Evolutionary conservation across 1,140 invertebrate species (phyloP), one percentile per base, ranked within the genome.

Genomic region (Daktulosphaira vitifoliae): DNA sequence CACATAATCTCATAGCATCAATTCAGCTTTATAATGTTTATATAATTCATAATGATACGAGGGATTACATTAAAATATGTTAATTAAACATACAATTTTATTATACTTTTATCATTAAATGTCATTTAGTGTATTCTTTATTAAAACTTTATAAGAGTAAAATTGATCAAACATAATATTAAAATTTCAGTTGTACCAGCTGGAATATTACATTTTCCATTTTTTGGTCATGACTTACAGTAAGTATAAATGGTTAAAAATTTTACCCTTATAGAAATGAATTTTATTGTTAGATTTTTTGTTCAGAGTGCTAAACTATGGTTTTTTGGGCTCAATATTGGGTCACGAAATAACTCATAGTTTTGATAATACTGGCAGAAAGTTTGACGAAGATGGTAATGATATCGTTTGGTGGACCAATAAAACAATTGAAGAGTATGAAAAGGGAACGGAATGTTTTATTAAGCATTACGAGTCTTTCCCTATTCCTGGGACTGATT

Each of bases 371-470:
- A 80, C 82, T 80, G 84, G 84, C 84, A 80, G 87, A 53, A 79
- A 81, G 46, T 89, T 82, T 68, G 86, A 90, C 70, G 81, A 83
- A 68, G 75, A 81, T 66, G 88, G 88, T 1, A 87, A 89, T 72
- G 75, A 85, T 38, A 75, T 82, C 9, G 81, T 86, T 66, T 96
- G 92, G 90, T 98, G 94, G 93, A 84, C 84, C 5, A 84, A 88
- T 67, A 72, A 77, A n/a, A 88, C 85, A 0, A 81, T 85, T 25
- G 68, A 74, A 69, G 81, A 84, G 71, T 90, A 85, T 67, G 78
- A 83, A 39, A 79, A 89, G 29, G 84, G 84, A 68, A 84, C 87
- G 0, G 76, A 87, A 65, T 97, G 94, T 74, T 96, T 96, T 70
- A 78, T 96, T 23, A 79, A 92, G 25, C 92, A 96, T 70, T 98